phyloP scores from a whole-genome alignment of 1,140 invertebrate species.

The Brachionus koreanus region DNA sequence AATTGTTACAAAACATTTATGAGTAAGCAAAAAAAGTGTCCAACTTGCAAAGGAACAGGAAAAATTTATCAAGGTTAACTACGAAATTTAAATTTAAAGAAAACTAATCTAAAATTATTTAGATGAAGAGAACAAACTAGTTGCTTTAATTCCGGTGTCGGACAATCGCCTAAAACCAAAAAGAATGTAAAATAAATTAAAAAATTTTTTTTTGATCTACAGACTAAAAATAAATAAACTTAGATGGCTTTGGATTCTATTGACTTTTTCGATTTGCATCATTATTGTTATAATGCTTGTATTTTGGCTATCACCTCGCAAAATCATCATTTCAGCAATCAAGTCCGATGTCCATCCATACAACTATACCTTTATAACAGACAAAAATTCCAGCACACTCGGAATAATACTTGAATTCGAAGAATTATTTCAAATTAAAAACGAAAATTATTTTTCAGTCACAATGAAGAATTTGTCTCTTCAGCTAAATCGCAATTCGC shows the following conservation, averaged over 20 bases:
- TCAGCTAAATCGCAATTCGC: constrained; percentile 26
- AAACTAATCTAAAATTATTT: not conserved
- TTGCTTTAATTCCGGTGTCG: constrained; percentile 33
- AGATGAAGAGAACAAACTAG: constrained; percentile 36
- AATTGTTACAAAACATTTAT: not conserved
- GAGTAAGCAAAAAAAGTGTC: constrained; percentile 13
- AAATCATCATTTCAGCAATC: not conserved
- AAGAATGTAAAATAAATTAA: constrained; percentile 11
- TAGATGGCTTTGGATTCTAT: constrained; percentile 35
- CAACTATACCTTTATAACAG: not conserved
- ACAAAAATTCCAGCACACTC: not conserved
- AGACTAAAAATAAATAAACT: not conserved
- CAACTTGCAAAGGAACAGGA: constrained; percentile 38
- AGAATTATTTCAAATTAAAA: not conserved
- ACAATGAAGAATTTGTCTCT: constrained; percentile 33
- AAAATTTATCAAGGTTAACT: constrained; percentile 25
- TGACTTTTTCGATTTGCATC: not conserved
- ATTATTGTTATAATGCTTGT: not conserved
- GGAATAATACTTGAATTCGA: constrained; percentile 34
- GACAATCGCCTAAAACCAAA: constrained; percentile 38
- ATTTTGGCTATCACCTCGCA: not conserved
- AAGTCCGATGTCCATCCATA: not conserved
- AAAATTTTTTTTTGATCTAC: not conserved
- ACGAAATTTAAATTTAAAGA: not conserved
- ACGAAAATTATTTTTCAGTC: constrained; percentile 28